phyloP scores from a whole-genome alignment of 92 coral and sea anemone genomes.

The Phenganax marumi region DNA sequence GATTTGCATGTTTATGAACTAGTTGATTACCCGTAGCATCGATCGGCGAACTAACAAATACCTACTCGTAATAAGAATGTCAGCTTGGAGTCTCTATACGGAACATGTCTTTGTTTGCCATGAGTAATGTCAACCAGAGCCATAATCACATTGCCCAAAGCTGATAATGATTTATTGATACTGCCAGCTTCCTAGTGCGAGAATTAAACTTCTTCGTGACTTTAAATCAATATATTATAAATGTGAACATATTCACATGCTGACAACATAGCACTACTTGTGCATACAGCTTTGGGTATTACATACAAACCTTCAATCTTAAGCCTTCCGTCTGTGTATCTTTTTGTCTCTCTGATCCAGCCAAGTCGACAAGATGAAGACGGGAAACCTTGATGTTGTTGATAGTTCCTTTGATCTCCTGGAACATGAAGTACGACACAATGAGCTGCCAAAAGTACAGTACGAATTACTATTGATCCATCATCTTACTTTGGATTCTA shows the following conservation, averaged over 20 bases:
- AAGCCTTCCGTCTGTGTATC: slow-evolving; percentile 97
- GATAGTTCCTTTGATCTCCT: slow-evolving; percentile 90
- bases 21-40: neutral
- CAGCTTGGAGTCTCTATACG: slow-evolving; percentile 91
- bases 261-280: neutral
- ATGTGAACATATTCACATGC: neutral
- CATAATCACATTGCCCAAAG: slow-evolving; percentile 97
- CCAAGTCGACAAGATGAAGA: slow-evolving; percentile 88
- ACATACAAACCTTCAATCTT: slow-evolving; percentile 72
- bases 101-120: slow-evolving; percentile 94
- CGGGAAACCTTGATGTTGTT: slow-evolving; percentile 94
- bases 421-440: neutral
- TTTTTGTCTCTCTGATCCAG: slow-evolving; percentile 96
- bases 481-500: slow-evolving; percentile 82
- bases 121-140: slow-evolving; percentile 97
- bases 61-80: slow-evolving; percentile 91
- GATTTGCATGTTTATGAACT: neutral
- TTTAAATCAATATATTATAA: too few relatives aligned
- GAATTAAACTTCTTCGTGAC: neutral
- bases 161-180: slow-evolving; percentile 89
- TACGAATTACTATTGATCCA: neutral
- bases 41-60: neutral
- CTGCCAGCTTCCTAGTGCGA: slow-evolving; percentile 88
- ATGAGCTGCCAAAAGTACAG: neutral
- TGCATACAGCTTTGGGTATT: neutral